Base-by-base conservation (phyloP, 2,113 vertebrate species). In the Phodopus roborovskii region DNA sequence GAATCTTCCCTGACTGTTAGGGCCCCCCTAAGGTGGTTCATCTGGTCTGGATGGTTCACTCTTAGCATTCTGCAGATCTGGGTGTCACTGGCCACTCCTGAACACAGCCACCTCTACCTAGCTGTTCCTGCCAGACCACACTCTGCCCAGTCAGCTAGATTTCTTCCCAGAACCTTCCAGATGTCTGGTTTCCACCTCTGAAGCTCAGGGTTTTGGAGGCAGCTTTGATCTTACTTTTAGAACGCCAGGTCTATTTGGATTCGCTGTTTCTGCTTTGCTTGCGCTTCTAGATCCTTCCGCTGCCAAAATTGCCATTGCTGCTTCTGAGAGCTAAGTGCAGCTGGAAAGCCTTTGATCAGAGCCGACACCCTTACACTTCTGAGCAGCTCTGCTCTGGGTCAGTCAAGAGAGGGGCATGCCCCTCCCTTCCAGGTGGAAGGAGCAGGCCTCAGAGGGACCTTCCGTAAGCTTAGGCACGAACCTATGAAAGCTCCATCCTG, bases 151-250 rank as follows among this genome's bases (percentile, higher is more conserved):
- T 68, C 92, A 68, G 86, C 53, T 4, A 12, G 53, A 71, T 83
- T 68, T 95, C 79, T 77, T 36, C 48, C 0, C 3, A 75, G n/a
- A 87, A 60, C 53, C 42, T 78, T 60, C 36, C 22, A 53, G 73
- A 66, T 9, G 1, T 39, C 12, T 53, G 64, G 58, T 74, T 94
- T 85, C 90, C 50, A 53, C 7, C 68, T 88, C 58, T 62, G 13
- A 50, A 75, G 73, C 56, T 7, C 20, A 3, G 86, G 71, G 8
- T 28, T 50, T 20, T 26, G 12, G 74, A 96, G 58, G 28, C 64
- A 75, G 71, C 93, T 81, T 91, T 84, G 48, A 88, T 79, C 90
- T 77, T 17, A 1, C 79, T 83, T 83, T 75, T 77, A 75, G 91
- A 33, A 94, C 70, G 86, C 4, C 3, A 79, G 77, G 45, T 74